Evolutionary conservation across 2,888 invertebrate genomes (phyloP), one percentile per base, ranked within the genome.

Genomic region (Chrysina gloriosa): DNA sequence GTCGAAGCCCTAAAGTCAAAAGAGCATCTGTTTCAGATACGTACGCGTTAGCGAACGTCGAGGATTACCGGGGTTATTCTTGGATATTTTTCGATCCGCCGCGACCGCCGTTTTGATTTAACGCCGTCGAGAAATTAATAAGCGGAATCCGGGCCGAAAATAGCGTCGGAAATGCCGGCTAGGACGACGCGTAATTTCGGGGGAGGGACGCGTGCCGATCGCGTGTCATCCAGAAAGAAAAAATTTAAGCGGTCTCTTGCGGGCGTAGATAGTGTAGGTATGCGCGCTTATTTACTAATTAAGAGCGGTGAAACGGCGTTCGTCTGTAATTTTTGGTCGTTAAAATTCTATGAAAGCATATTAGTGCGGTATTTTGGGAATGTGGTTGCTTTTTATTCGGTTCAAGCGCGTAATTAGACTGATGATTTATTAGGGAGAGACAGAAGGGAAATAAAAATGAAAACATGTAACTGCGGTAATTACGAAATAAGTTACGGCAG

Each of bases 341-440:
- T 61, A 61, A 61, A 42, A 61, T 61, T 61, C 58, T 61, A 27
- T 61, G 58, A 27, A 19, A 42, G 42, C 42, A 45, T 61, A 61
- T 61, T 61, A 61, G 58, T 42, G 14, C n/a, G 58, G 58, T 16
- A 45, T 61, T 14, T 27, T 7, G 2, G 42, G 42, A 42, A 42
- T 29, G 27, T 25, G 29, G 6, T 36, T 36, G 5, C 36, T 48
- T 48, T 48, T 25, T 25, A 4, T 48, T 48, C 19, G 9, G 9
- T 5, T 31, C 34, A 9, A 11, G 16, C 7, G 45, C 21, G 21
- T 52, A 61, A 61, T 61, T 61, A 61, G 16, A 23, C 6, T 42
- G 11, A 14, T 42, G 14, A 42, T 29, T 61, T 42, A 27, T 42
- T n/a, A n/a, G n/a, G n/a, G n/a, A n/a, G n/a, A n/a, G n/a, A n/a